phyloP scores from a whole-genome alignment of 2,113 vertebrate species.

The Silurus glanis region DNA sequence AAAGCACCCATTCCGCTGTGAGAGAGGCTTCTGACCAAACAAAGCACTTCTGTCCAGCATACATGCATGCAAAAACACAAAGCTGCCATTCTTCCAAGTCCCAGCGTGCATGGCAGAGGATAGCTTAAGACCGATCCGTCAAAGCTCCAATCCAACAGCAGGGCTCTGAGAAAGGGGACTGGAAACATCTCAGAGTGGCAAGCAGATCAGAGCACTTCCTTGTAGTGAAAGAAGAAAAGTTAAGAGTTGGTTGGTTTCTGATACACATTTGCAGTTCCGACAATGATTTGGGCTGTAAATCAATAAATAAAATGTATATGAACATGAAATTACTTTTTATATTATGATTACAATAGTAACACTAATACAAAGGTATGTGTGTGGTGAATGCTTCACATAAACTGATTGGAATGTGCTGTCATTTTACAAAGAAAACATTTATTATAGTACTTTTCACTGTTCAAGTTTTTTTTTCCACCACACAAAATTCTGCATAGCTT shows the following conservation, averaged over 20 bases:
- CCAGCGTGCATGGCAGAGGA: constrained; percentile 53
- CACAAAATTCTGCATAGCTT: not conserved
- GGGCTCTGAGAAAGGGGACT: constrained; percentile 46
- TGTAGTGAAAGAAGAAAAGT: constrained; percentile 4
- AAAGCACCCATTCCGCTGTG: constrained; percentile 44
- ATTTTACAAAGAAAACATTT: not conserved
- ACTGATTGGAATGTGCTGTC: not conserved
- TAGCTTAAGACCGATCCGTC: constrained; percentile 50
- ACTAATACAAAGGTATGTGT: not conserved
- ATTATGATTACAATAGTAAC: not conserved
- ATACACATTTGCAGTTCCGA: not conserved
- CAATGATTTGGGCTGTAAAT: not conserved
- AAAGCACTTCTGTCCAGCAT: constrained; percentile 76
- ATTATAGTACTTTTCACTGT: not conserved
- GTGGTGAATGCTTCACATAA: not conserved
- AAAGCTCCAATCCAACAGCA: constrained; percentile 44
- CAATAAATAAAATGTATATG: not conserved
- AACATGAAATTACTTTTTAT: no score
- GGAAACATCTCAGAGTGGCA: constrained; percentile 40
- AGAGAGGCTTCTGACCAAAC: constrained; percentile 69
- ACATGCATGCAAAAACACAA: constrained; percentile 75
- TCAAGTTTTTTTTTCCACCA: not conserved
- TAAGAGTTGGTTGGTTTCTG: constrained; percentile 22
- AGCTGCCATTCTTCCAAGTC: constrained; percentile 69
- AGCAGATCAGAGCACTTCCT: constrained; percentile 41